Base-by-base conservation (phyloP, 1,140 invertebrate genomes). In the Tenebrio molitor region DNA sequence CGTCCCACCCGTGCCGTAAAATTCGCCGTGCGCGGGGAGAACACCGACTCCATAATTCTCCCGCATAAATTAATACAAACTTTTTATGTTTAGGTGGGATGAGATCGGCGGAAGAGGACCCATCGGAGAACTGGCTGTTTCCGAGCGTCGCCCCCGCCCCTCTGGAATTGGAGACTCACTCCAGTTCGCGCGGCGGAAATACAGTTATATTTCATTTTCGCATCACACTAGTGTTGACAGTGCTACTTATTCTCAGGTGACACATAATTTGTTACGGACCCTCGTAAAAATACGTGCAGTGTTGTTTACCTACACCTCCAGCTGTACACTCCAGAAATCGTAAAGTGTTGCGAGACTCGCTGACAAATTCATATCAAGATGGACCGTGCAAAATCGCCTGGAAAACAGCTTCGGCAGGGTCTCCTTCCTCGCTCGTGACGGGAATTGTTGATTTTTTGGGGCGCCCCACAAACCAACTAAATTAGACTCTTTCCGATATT, bases 61-160 rank as follows among this genome's bases (percentile, higher is more conserved):
- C 25, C 3, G 8, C 25, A 29, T 29, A 29, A 29, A 29, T 29
- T 29, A 39, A 39, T 39, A 39, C 36, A 12, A 39, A 12, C 17
- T 6, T 66, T 44, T 44, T 65, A 23, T 23, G 21, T 65, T 21
- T 17, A 66, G 36, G 42, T 12, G 69, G 50, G 23, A 44, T 42
- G 17, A 66, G 21, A 36, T 44, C 21, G 16, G 42, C 68, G 14
- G 77, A 78, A 44, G 77, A 78, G 53, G 77, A 78, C 39, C 74
- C 73, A 39, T 73, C 74, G 15, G 77, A 78, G 68, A 78, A 78
- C 62, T 78, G 77, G 77, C 62, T 78, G 39, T 78, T 76, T 70
- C 77, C 77, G 15, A 78, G 77, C 73, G 76, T 76, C n/a, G 77
- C 76, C 2, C 76, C 77, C n/a, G 77, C 76, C 33, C 73, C 77